Base-by-base conservation (phyloP, 53 echinoderm and acorn worm genomes). In the Temnopleurus reevesii region DNA sequence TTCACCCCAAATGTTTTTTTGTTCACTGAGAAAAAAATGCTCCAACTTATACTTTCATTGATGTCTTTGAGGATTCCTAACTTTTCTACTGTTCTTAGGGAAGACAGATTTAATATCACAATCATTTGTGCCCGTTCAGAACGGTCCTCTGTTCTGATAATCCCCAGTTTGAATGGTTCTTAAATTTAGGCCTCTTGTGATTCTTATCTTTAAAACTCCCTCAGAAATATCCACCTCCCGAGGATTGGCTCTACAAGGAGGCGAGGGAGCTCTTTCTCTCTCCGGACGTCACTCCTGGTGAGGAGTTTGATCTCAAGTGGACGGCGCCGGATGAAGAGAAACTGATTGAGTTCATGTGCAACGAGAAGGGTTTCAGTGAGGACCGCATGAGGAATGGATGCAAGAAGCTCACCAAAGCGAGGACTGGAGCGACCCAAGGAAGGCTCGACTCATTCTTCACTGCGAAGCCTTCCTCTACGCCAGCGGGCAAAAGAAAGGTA, bases 171-270 rank as follows among this genome's bases (percentile, higher is more conserved):
- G n/a, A n/a, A n/a, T n/a, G n/a, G n/a, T n/a, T n/a, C n/a, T n/a
- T n/a, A n/a, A n/a, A n/a, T n/a, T n/a, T n/a, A n/a, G n/a, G n/a
- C n/a, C n/a, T n/a, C n/a, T n/a, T n/a, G n/a, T n/a, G n/a, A n/a
- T n/a, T n/a, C n/a, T n/a, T n/a, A n/a, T n/a, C n/a, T n/a, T n/a
- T n/a, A n/a, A n/a, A n/a, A n/a, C n/a, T n/a, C n/a, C n/a, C n/a
- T 2, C 82, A 99, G 99, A 99, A 99, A 94, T 95, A 99, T 53
- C 85, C 92, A 21, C 96, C 95, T 26, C 99, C 99, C 2, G 99
- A 99, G 64, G 93, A 93, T 30, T 99, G 99, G 99, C 46, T 99
- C 82, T 99, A 87, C 93, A 99, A 94, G 77, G 96, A 99, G 63
- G 99, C 99, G 0, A 93, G 96, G 46, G 87, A 91, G 76, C 88